Evolutionary conservation across 2,888 invertebrate species (phyloP).

Genomic region (Plebejus argus): DNA sequence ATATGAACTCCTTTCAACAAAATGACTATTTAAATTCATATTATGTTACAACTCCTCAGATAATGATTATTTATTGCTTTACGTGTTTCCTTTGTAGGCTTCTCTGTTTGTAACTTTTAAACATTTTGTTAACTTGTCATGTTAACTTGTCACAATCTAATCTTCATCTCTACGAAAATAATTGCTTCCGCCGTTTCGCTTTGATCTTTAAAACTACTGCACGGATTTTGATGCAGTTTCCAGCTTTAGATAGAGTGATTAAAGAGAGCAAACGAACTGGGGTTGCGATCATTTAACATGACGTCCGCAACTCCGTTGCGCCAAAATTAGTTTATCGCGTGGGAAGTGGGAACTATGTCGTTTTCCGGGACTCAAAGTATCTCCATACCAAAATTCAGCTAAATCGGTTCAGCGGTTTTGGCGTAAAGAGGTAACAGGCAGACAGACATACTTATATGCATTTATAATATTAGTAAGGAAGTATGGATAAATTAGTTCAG

Average conservation of each 20-base stretch:
- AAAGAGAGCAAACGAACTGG: too few species aligned
- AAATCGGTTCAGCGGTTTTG: too few species aligned
- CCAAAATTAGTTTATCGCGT: too few species aligned
- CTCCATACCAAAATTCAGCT: too few species aligned
- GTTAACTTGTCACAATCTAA: neutral
- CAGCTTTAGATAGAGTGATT: neutral
- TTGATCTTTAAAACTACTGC: neutral
- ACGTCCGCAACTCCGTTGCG: too few species aligned
- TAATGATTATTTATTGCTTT: neutral
- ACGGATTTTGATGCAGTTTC: neutral
- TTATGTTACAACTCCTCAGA: neutral
- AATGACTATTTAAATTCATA: conserved; percentile 16
- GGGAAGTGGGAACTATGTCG: too few species aligned
- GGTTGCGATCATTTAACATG: too few species aligned
- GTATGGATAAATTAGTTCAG: too few species aligned
- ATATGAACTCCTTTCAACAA: neutral
- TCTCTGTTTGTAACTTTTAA: neutral
- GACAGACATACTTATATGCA: too few species aligned
- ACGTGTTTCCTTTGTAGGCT: neutral
- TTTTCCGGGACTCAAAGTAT: too few species aligned
- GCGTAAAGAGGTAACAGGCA: too few species aligned
- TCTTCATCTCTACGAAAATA: neutral
- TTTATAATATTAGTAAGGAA: too few species aligned
- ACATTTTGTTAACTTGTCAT: neutral
- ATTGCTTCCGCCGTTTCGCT: neutral